phyloP scores from a whole-genome alignment of 1,140 invertebrate species.

The Nilaparvata lugens region DNA sequence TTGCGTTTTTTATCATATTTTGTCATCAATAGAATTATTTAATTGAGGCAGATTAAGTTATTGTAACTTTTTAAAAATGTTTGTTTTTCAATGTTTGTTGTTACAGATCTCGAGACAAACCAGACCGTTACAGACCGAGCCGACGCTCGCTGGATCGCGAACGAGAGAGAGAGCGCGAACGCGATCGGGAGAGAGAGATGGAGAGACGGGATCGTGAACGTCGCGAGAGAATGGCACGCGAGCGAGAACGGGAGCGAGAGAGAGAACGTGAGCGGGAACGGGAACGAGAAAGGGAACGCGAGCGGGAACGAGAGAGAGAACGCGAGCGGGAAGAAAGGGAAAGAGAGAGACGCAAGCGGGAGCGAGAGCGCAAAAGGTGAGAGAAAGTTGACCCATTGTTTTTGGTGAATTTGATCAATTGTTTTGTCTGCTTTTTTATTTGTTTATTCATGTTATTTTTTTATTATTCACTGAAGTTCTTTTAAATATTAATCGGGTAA shows the following conservation, averaged over 20 bases:
- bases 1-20: too few relatives aligned
- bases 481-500: too few relatives aligned
- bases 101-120: slow-evolving; percentile 32
- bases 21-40: too few relatives aligned
- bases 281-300: slow-evolving; percentile 18
- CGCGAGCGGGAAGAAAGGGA: slow-evolving; percentile 27
- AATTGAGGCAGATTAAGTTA: too few relatives aligned
- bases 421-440: too few relatives aligned
- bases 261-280: slow-evolving; percentile 2
- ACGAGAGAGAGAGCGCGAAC: slow-evolving; percentile 24
- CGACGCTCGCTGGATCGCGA: slow-evolving; percentile 25
- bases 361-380: slow-evolving; percentile 21
- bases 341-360: slow-evolving; percentile 31
- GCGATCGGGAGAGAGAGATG: slow-evolving; percentile 21
- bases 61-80: too few relatives aligned
- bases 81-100: too few relatives aligned
- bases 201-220: slow-evolving; percentile 16
- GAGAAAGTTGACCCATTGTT: slow-evolving; percentile 32
- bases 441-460: too few relatives aligned
- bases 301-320: slow-evolving; percentile 25
- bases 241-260: slow-evolving; percentile 27
- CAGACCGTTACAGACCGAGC: slow-evolving; percentile 31
- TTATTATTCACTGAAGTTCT: too few relatives aligned
- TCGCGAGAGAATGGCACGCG: slow-evolving; percentile 22
- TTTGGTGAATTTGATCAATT: too few relatives aligned